Evolutionary conservation across 2,888 invertebrate genomes (phyloP).

Genomic region (Phrixothrix hirtus): DNA sequence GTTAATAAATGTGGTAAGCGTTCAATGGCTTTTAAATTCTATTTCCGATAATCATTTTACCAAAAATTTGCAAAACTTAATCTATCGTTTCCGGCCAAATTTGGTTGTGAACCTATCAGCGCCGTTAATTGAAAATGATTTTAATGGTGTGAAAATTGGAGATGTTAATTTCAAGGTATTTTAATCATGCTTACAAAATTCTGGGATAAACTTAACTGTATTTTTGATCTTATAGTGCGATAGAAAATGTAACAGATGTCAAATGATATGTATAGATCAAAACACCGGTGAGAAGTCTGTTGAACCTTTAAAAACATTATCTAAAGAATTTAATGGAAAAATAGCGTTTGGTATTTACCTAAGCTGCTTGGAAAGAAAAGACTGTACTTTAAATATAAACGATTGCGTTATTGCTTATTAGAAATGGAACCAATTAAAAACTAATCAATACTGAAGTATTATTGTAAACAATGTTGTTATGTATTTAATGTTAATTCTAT

Average conservation of each 20-base stretch:
- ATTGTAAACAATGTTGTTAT: too few species aligned
- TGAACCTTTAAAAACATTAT: conserved; percentile 77
- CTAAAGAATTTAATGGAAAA: conserved; percentile 74
- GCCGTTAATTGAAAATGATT: conserved; percentile 79
- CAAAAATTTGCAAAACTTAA: conserved; percentile 63
- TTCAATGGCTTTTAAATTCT: conserved; percentile 69
- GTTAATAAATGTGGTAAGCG: conserved; percentile 77
- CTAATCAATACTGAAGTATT: too few species aligned
- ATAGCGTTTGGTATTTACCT: conserved; percentile 82
- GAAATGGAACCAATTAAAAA: too few species aligned
- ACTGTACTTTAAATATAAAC: not conserved
- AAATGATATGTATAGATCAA: conserved; percentile 96
- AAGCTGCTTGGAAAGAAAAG: conserved; percentile 17
- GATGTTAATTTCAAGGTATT: conserved; percentile 64
- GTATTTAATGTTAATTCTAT: too few species aligned
- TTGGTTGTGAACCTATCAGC: conserved; percentile 73
- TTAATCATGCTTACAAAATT: too few species aligned
- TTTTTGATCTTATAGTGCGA: conserved; percentile 62
- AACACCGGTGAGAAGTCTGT: conserved; percentile 76
- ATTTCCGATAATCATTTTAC: conserved; percentile 60
- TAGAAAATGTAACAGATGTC: conserved; percentile 86
- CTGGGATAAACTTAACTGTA: too few species aligned
- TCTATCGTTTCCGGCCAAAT: conserved; percentile 89
- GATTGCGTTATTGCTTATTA: not conserved
- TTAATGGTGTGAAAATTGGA: conserved; percentile 69